These are phyloP conservation scores for Hafferia zeledoni DNA, from an alignment of 2,797 vertebrate genomes.

Conservation along the genomic window DNA sequence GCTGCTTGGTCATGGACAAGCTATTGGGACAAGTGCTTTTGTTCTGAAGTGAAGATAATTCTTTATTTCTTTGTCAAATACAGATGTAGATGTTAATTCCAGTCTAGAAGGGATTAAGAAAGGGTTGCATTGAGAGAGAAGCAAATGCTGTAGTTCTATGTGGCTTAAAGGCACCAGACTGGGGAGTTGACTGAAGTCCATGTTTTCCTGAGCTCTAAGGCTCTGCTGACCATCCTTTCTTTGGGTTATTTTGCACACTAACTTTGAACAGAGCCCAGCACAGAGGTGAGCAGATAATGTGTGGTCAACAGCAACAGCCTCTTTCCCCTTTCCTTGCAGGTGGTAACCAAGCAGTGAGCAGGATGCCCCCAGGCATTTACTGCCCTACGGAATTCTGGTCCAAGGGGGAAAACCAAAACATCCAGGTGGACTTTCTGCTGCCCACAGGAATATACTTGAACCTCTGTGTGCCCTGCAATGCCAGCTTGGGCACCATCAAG, in stretches of 20 bases:
- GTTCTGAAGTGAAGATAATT: background rate
- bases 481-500: slow-evolving; percentile 92
- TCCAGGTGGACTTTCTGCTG: slow-evolving; percentile 93
- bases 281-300: background rate
- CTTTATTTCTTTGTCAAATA: background rate
- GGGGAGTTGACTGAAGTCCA: background rate
- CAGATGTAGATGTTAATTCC: background rate
- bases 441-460: slow-evolving; percentile 95
- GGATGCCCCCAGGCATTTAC: slow-evolving; percentile 95
- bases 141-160: background rate
- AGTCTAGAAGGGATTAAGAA: background rate
- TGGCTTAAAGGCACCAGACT: background rate
- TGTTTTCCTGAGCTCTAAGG: background rate
- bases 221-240: background rate
- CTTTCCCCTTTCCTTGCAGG: slow-evolving; percentile 70
- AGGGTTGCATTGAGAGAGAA: background rate
- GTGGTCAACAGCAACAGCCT: background rate
- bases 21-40: background rate
- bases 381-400: slow-evolving; percentile 94
- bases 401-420: slow-evolving; percentile 86
- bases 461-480: slow-evolving; percentile 87
- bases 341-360: slow-evolving; percentile 81
- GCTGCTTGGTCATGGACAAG: background rate
- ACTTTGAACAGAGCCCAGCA: background rate
- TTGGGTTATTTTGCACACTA: background rate